A percentile compares a stretch with the other conserved stretches of the same genome.
phyloP scores from a whole-genome alignment of 2,113 vertebrate species.

The Puffinus mauretanicus region DNA sequence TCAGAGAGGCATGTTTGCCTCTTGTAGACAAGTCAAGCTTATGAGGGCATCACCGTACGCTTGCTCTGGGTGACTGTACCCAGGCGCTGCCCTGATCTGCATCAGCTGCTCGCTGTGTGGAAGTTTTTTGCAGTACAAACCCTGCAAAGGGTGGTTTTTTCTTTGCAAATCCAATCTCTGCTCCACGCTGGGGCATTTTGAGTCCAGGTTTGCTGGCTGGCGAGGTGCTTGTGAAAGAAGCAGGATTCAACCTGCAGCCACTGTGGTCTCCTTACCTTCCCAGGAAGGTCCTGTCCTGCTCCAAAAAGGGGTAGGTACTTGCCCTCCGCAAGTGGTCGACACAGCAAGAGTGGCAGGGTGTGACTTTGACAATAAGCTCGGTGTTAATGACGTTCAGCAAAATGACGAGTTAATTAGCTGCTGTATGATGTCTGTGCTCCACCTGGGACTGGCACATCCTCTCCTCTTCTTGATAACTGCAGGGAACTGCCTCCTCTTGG shows the following conservation, averaged over 20 bases:
- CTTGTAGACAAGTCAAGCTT: neutral
- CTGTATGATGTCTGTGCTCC: neutral
- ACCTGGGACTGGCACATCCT: neutral
- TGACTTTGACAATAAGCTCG: neutral
- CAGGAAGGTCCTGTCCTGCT: neutral
- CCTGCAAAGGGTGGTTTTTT: neutral
- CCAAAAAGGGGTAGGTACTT: neutral
- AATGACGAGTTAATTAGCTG: neutral
- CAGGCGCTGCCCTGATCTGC: neutral
- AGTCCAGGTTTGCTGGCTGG: neutral
- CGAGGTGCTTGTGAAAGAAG: neutral
- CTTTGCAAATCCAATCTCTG: neutral
- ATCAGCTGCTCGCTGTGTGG: neutral
- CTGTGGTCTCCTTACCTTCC: neutral
- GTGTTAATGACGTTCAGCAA: neutral
- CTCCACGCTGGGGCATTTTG: accelerated
- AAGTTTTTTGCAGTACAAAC: neutral
- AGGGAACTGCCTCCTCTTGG: neutral
- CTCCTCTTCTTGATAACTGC: neutral
- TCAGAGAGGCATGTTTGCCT: neutral
- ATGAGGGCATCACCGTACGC: neutral
- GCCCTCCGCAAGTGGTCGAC: neutral
- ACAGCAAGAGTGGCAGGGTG: neutral
- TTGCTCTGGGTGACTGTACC: neutral
- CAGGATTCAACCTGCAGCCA: neutral